A percentile compares a stretch with the other conserved stretches of the same genome.
These are phyloP conservation scores for Prosopocoilus inquinatus DNA, from an alignment of 2,888 invertebrate genomes.

Conservation along the genomic window DNA sequence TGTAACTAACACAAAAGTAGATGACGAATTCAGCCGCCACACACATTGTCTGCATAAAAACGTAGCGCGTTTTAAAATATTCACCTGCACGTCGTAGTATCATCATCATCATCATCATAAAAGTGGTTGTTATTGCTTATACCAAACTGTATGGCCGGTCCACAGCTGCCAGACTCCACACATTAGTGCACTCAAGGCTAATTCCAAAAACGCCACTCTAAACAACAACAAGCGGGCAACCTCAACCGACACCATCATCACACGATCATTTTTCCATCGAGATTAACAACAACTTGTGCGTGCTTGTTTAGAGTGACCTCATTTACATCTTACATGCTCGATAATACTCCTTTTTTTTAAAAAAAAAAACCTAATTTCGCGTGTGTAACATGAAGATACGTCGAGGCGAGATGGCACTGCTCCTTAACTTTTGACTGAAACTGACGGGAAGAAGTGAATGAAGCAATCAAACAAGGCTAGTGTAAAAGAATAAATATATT, in stretches of 20 bases:
- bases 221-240: conserved; percentile 21
- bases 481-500: conserved; percentile 14
- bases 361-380: conserved; percentile 10
- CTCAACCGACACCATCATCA: conserved; percentile 5
- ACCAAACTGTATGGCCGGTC: conserved; percentile 50
- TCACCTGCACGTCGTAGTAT: conserved; percentile 16
- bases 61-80: conserved; percentile 9
- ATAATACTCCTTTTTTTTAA: background rate
- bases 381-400: conserved; percentile 16
- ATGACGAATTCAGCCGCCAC: conserved; percentile 56
- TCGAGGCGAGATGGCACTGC: conserved; percentile 4
- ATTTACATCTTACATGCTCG: background rate
- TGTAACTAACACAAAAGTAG: conserved; percentile 21
- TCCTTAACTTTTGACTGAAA: background rate
- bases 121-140: conserved; percentile 39
- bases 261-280: conserved; percentile 5
- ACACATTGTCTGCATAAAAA: conserved; percentile 63
- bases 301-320: conserved; percentile 10
- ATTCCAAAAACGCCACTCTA: conserved; percentile 33
- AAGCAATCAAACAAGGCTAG: conserved; percentile 7
- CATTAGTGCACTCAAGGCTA: conserved; percentile 53
- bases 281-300: background rate
- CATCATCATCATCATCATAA: conserved; percentile 13
- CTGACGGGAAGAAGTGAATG: background rate
- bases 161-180: conserved; percentile 49